These are phyloP conservation scores for Antennarius maculatus DNA, from an alignment of 2,797 vertebrate species.

Conservation along the genomic window DNA sequence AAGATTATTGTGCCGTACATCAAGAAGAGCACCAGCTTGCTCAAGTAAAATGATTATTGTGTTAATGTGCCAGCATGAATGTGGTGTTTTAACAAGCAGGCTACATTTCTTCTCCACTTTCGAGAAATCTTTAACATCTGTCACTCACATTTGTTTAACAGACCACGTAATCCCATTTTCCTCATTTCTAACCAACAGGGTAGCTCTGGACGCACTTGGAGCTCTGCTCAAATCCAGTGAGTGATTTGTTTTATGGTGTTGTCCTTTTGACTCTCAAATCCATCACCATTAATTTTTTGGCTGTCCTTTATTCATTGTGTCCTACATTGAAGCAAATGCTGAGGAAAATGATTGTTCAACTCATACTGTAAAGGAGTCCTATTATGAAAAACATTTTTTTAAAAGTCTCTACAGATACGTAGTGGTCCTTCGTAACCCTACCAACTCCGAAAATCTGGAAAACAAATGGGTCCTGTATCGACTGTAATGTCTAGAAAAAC, in stretches of 20 bases:
- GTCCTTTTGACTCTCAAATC: slow-evolving; percentile 9
- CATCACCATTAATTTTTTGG: not conserved
- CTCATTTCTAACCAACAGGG: slow-evolving; percentile 86
- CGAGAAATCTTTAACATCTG: slow-evolving; percentile 12
- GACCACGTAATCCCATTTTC: slow-evolving; percentile 38
- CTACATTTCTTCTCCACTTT: slow-evolving; percentile 12
- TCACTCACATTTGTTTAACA: slow-evolving; percentile 18
- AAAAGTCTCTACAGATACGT: too few relatives aligned
- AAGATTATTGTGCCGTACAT: slow-evolving; percentile 92
- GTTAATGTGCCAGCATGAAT: slow-evolving; percentile 7
- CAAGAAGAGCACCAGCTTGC: slow-evolving; percentile 93
- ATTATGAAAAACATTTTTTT: too few relatives aligned
- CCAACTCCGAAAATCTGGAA: too few relatives aligned
- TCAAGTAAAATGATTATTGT: slow-evolving; percentile 84
- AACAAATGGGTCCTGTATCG: too few relatives aligned
- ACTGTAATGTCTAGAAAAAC: too few relatives aligned
- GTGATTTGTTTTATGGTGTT: slow-evolving; percentile 67
- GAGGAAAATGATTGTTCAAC: slow-evolving; percentile 7
- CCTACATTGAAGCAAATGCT: slow-evolving; percentile 10
- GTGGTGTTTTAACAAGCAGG: slow-evolving; percentile 11
- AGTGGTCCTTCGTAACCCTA: too few relatives aligned
- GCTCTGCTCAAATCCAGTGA: slow-evolving; percentile 98
- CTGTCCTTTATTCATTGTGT: slow-evolving; percentile 8
- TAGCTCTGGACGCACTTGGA: slow-evolving; percentile 95
- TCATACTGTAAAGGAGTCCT: not conserved